Base-by-base conservation (phyloP, 2,888 invertebrate genomes). In the Therioaphis trifolii region DNA sequence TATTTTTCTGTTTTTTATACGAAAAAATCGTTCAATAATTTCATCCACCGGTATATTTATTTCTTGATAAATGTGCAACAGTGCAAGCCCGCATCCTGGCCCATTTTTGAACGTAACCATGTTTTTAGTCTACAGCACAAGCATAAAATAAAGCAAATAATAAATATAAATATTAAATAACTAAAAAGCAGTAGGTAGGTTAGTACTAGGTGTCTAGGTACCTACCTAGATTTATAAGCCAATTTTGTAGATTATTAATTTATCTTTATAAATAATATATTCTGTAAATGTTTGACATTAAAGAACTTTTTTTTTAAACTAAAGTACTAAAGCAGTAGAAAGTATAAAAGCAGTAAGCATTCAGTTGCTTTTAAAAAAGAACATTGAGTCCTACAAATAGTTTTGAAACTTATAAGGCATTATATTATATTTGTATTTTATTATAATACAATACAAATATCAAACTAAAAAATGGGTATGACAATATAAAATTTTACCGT, bases 381-480 rank as follows among this genome's bases (percentile, higher is more conserved):
- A 69, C 27, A 11, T 69, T 46, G 69, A 18, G 46, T 43, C n/a
- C 43, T 69, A 46, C 2, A 69, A 69, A 69, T 35, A 69, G 24
- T 69, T 69, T 46, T 0, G 29, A 69, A 69, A 46, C 69, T 69
- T 69, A 43, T 68, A 68, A 68, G 14, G n/a, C 43, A 24, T 21
- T 43, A 4, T 43, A 43, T 43, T 43, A 43, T 43, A 43, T 43
- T 43, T 43, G 43, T 43, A 43, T 43, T 43, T 11, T 43, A 43
- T 43, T 43, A 69, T 69, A 69, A 46, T 46, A 69, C 9, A 69
- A 69, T 69, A 69, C 69, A 69, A 69, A 69, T 69, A 69, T 69
- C 14, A 46, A 69, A 69, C 24, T 24, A 46, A 69, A 69, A 69
- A 43, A 43, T 24, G 46, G 35, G 46, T 69, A 69, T 24, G 0